phyloP scores from a whole-genome alignment of 2,113 vertebrate species.

The Ptilonorhynchus violaceus region DNA sequence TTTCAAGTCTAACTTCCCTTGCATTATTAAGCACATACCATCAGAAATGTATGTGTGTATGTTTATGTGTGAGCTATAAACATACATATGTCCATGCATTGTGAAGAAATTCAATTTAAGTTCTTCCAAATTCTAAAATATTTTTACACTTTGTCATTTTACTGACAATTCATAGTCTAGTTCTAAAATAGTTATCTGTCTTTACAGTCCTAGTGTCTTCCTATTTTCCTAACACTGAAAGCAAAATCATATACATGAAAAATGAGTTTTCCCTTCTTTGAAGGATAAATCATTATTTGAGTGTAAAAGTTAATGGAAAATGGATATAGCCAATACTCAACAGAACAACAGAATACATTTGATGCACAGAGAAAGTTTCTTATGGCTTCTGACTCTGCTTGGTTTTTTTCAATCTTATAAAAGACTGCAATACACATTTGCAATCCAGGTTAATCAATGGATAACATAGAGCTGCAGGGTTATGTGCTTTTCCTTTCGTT shows the following conservation, averaged over 20 bases:
- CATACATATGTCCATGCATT: accelerated
- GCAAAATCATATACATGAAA: background rate
- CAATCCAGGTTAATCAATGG: background rate
- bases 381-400: background rate
- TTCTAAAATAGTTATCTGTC: background rate
- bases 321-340: background rate
- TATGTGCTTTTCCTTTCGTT: background rate
- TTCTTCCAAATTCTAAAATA: background rate
- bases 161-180: background rate
- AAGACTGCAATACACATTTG: background rate
- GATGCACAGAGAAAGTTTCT: background rate
- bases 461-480: background rate
- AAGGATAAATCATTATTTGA: background rate
- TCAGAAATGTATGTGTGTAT: background rate
- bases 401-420: background rate
- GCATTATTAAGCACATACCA: background rate
- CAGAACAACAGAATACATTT: background rate
- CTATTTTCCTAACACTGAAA: background rate
- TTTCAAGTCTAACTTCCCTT: background rate
- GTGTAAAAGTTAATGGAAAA: background rate
- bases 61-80: background rate
- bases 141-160: background rate
- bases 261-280: background rate
- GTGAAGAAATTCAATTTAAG: background rate
- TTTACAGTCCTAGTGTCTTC: background rate